Percentiles rank a stretch among this genome's conserved stretches.
phyloP scores from a whole-genome alignment of 2,888 invertebrate species.

The Philereme vetulata region DNA sequence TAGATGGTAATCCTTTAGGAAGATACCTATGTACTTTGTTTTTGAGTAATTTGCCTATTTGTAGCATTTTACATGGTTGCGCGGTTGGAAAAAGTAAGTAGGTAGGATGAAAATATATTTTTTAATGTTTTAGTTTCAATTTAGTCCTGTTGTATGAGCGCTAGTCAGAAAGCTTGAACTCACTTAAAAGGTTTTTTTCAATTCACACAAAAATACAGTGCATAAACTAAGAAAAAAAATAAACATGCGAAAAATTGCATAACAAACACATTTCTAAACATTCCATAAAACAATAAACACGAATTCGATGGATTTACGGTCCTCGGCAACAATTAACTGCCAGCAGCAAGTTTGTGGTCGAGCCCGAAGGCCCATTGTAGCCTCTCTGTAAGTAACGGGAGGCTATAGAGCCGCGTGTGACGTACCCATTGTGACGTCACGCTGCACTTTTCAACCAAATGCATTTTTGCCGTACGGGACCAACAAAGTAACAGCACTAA shows the following conservation, averaged over 20 bases:
- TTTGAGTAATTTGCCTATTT: too few species aligned
- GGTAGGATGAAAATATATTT: too few species aligned
- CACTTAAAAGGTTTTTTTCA: too few species aligned
- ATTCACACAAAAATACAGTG: too few species aligned
- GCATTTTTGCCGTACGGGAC: slow-evolving; percentile 71
- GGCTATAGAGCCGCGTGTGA: slow-evolving; percentile 50
- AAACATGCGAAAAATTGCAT: neutral
- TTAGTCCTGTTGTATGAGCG: too few species aligned
- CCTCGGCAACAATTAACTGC: slow-evolving; percentile 55
- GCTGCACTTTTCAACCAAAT: slow-evolving; percentile 67
- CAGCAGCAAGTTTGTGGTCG: slow-evolving; percentile 75
- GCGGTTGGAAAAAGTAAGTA: too few species aligned
- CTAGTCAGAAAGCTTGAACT: too few species aligned
- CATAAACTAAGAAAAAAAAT: too few species aligned
- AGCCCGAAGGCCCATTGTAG: slow-evolving; percentile 63
- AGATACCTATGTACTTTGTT: too few species aligned
- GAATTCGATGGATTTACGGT: slow-evolving; percentile 58
- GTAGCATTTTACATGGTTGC: too few species aligned
- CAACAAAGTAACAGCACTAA: slow-evolving; percentile 73
- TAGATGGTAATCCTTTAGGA: neutral
- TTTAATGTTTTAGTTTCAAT: too few species aligned
- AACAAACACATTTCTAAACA: neutral
- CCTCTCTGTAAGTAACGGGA: slow-evolving; percentile 73
- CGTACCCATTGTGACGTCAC: slow-evolving; percentile 74
- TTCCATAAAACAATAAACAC: slow-evolving; percentile 12